Evolutionary conservation across 2,888 invertebrate species (phyloP), one percentile per base, ranked within the genome.

Genomic region (Argynnis bischoffii): DNA sequence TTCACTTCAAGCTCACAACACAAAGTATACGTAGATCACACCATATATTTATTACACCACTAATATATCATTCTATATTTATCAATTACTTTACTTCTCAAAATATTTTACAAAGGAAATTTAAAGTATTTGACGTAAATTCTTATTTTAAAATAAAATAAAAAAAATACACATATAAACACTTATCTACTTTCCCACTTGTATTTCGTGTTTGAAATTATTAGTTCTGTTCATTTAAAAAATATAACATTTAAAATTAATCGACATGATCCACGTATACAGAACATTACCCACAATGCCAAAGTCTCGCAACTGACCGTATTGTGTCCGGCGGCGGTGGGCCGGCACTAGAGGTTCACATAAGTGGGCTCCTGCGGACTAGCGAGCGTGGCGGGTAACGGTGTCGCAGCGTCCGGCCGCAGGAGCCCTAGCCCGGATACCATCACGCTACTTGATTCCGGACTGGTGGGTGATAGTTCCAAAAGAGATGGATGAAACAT

Each of bases 321-420:
- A 78, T 79, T 75, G 76, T 79, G 78, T 74, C 81, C 87, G 89
- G 88, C 89, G 89, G 86, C 87, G 85, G 81, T 79, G 80, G 87
- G 89, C 90, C 90, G 89, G 92, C 94, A 95, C 96, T 96, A 96
- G 94, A 97, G 97, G 95, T 97, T 97, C 92, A 97, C 98, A 94
- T 98, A 98, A 81, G 98, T 97, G 79, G 97, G 97, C 93, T 97
- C 97, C 93, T 97, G 97, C 79, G 95, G 94, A 86, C 94, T 94
- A 77, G 94, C 93, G 71, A 89, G 88, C 75, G 86, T 84, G 67
- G 86, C 83, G 72, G 90, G 89, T 78, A 92, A 88, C 72, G 92
- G 90, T 75, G 92, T 84, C 84, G 90, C 87, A 82, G 93, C 92
- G 91, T 94, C 94, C 81, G 94, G 90, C 79, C 93, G 86, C 75